Conservation (phyloP, 2,797 vertebrate genomes). For the Poecile montanus region DNA sequence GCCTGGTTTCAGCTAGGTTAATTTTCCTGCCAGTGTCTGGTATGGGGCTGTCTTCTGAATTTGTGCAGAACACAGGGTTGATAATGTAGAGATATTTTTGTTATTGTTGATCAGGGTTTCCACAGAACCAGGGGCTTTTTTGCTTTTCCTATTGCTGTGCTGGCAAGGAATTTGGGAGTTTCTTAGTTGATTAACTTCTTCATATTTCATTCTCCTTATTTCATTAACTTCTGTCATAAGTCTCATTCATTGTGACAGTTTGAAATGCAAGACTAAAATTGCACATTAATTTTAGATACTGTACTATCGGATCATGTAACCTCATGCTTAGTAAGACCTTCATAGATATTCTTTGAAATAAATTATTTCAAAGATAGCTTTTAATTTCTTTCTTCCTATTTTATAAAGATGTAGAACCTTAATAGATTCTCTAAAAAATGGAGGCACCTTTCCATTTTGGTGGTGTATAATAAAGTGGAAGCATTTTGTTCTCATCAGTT, state of each 20-base stretch:
- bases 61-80: accelerated
- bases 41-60: background rate
- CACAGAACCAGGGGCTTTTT: background rate
- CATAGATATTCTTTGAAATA: background rate
- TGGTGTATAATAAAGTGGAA: conserved; percentile 28
- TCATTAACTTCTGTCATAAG: background rate
- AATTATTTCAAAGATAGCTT: background rate
- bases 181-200: background rate
- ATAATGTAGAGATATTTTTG: accelerated
- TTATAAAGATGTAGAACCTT: background rate
- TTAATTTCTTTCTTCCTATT: background rate
- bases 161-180: background rate
- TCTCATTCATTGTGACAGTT: background rate
- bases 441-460: background rate
- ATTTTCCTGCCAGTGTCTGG: background rate
- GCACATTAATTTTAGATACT: background rate
- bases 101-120: background rate
- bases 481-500: conserved; percentile 39
- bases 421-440: background rate
- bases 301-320: background rate
- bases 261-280: background rate
- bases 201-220: background rate
- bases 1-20: background rate
- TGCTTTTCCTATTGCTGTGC: background rate
- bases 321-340: background rate